Percentiles rank a stretch among this genome's conserved stretches.
These are phyloP conservation scores for Venturia canescens DNA, from an alignment of 1,140 invertebrate genomes.

Conservation along the genomic window DNA sequence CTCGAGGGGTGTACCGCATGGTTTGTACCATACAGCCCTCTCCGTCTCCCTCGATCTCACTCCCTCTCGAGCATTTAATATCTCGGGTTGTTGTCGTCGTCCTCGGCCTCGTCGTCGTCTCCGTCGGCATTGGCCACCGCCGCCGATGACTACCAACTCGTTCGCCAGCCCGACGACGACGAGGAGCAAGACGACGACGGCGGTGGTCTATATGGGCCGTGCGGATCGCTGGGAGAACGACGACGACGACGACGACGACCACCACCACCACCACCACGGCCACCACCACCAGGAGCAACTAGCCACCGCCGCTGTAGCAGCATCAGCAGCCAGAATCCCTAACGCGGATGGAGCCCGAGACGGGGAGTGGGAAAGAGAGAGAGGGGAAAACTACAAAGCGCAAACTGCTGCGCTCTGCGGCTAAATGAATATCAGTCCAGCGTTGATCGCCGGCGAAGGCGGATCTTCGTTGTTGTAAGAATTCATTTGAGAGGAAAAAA, in stretches of 20 bases:
- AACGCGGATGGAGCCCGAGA: background rate
- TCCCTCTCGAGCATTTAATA: conserved; percentile 15
- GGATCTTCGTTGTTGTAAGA: conserved; percentile 56
- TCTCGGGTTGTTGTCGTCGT: conserved; percentile 1
- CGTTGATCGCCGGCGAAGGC: conserved; percentile 72
- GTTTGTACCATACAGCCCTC: conserved; percentile 60
- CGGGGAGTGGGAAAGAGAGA: conserved; percentile 26
- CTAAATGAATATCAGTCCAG: conserved; percentile 75
- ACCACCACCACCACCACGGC: background rate
- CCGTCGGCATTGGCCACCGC: conserved; percentile 5
- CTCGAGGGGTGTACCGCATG: conserved; percentile 64
- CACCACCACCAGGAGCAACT: background rate
- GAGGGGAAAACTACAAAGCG: conserved; percentile 48
- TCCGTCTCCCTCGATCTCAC: conserved; percentile 4
- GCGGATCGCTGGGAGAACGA: conserved; percentile 19
- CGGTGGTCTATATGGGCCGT: conserved; percentile 50
- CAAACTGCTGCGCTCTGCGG: conserved; percentile 64
- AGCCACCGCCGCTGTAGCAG: background rate
- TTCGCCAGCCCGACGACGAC: conserved; percentile 37
- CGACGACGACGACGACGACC: background rate
- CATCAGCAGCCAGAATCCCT: conserved; percentile 28
- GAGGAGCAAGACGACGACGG: conserved; percentile 8
- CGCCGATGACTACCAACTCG: conserved; percentile 37
- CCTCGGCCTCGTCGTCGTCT: conserved; percentile 12
- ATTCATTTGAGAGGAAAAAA: background rate